These are phyloP conservation scores for Brachypteracias leptosomus DNA, from an alignment of 2,113 vertebrate genomes.

Conservation along the genomic window DNA sequence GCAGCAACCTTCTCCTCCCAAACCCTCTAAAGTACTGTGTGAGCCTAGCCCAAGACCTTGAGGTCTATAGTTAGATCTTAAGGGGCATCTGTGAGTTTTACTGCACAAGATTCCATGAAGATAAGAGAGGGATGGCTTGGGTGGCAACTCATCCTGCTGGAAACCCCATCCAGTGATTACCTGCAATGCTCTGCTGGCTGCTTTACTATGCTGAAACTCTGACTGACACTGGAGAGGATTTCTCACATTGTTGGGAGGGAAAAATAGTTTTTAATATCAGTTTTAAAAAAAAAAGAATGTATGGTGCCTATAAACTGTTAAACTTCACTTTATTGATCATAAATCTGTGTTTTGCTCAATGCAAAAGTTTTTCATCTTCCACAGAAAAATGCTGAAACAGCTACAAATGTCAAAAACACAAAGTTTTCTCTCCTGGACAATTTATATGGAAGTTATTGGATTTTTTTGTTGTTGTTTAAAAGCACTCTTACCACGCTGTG, in stretches of 20 bases:
- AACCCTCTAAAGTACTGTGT: not conserved
- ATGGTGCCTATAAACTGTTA: constrained; percentile 76
- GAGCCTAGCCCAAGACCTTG: not conserved
- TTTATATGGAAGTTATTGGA: constrained; percentile 82
- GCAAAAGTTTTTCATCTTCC: constrained; percentile 84
- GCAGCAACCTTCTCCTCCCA: not conserved
- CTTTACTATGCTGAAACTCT: constrained; percentile 55
- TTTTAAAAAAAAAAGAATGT: constrained; percentile 73
- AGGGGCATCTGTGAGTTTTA: not conserved
- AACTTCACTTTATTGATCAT: constrained; percentile 83
- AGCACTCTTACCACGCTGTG: constrained; percentile 34
- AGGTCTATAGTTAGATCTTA: not conserved
- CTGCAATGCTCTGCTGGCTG: not conserved
- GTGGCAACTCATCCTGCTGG: not conserved
- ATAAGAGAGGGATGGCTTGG: not conserved
- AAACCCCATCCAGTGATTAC: not conserved
- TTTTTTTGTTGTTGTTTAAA: constrained; percentile 69
- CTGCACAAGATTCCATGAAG: not conserved
- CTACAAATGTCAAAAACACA: constrained; percentile 76
- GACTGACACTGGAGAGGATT: constrained; percentile 22
- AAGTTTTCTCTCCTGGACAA: constrained; percentile 82
- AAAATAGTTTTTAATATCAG: constrained; percentile 79
- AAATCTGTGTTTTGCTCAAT: constrained; percentile 86
- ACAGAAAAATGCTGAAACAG: constrained; percentile 81
- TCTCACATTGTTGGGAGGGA: constrained; percentile 47